phyloP scores from a whole-genome alignment of 2,113 vertebrate genomes.

The Phoenicopterus ruber region DNA sequence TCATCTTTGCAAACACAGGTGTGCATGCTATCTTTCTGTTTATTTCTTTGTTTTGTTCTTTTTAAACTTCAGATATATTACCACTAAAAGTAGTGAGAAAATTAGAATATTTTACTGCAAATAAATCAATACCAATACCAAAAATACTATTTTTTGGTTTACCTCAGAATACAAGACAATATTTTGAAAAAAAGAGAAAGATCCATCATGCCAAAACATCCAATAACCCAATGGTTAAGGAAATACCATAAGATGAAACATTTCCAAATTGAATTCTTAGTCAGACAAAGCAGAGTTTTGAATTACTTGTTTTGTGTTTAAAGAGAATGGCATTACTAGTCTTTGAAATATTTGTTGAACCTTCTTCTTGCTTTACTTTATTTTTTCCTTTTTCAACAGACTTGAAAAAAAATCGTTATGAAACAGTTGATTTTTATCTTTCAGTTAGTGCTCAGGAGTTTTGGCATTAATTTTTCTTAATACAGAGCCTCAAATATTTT shows the following conservation, averaged over 20 bases:
- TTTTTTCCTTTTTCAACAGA: background rate
- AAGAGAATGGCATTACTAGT: background rate
- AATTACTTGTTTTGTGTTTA: background rate
- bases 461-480: background rate
- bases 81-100: background rate
- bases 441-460: background rate
- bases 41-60: background rate
- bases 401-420: background rate
- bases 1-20: background rate
- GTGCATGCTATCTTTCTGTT: background rate
- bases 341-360: background rate
- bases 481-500: background rate
- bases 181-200: background rate
- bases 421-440: background rate
- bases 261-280: background rate
- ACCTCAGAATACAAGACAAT: background rate
- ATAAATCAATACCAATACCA: background rate
- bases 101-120: background rate
- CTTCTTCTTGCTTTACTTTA: background rate
- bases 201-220: background rate
- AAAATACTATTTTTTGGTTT: fast-evolving
- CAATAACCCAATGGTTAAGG: background rate
- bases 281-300: background rate
- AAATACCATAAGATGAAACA: background rate
- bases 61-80: background rate